phyloP scores from a whole-genome alignment of 2,888 invertebrate species.

The Cephus pygmeus region DNA sequence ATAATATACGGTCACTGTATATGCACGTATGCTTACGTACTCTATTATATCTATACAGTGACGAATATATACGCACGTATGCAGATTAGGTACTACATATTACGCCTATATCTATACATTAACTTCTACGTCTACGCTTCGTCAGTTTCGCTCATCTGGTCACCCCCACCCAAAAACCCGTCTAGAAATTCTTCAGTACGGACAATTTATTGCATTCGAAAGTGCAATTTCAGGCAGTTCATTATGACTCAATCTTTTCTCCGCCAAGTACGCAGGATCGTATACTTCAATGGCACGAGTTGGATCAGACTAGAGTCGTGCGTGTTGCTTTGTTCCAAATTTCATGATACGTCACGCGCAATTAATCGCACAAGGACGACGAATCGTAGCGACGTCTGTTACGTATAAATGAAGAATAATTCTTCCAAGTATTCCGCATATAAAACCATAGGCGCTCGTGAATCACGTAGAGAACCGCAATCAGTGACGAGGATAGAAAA shows the following conservation, averaged over 20 bases:
- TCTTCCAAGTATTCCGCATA: background rate
- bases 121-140: background rate
- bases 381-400: background rate
- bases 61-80: background rate
- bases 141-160: slow-evolving; percentile 1
- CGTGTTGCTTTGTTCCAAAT: background rate
- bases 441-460: background rate
- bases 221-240: slow-evolving; percentile 37
- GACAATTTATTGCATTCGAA: slow-evolving; percentile 43
- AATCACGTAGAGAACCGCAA: background rate
- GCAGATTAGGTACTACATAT: background rate
- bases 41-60: background rate
- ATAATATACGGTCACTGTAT: slow-evolving; percentile 30
- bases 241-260: background rate
- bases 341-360: background rate
- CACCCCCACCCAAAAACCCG: background rate
- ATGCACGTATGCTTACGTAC: slow-evolving; percentile 19
- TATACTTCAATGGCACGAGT: background rate
- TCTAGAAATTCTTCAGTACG: background rate
- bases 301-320: background rate
- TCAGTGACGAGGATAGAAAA: background rate
- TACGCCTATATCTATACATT: background rate
- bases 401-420: background rate
- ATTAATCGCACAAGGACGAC: background rate
- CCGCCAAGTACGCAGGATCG: background rate